phyloP scores from a whole-genome alignment of 2,888 invertebrate genomes.

The Aelia acuminata region DNA sequence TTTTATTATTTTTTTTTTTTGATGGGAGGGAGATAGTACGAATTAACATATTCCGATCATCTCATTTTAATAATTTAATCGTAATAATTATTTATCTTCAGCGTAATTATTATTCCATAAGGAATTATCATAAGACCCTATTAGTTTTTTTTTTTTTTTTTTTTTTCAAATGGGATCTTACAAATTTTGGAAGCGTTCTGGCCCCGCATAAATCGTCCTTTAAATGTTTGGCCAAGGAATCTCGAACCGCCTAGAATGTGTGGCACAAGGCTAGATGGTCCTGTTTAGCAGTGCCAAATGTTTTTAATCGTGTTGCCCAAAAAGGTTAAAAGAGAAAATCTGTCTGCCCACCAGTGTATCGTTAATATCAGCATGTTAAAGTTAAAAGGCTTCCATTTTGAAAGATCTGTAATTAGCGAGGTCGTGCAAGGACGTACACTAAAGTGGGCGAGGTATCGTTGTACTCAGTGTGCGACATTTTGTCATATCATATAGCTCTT shows the following conservation, averaged over 20 bases:
- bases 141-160: too few relatives aligned
- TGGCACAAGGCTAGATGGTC: background rate
- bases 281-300: background rate
- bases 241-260: background rate
- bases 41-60: too few relatives aligned
- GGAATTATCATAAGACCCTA: too few relatives aligned
- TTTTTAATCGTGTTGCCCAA: background rate
- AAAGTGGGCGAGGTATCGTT: background rate
- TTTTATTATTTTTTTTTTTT: too few relatives aligned
- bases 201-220: background rate
- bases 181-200: background rate
- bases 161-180: background rate
- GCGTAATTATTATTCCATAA: too few relatives aligned
- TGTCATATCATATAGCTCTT: too few relatives aligned
- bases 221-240: background rate
- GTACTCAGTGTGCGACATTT: background rate
- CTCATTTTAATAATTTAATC: too few relatives aligned
- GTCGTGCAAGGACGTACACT: background rate
- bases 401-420: background rate
- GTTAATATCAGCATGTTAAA: background rate
- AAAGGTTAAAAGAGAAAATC: slow-evolving; percentile 2
- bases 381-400: background rate
- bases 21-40: too few relatives aligned
- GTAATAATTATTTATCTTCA: too few relatives aligned
- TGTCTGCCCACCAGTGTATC: background rate